Evolutionary conservation across 2,797 vertebrate genomes (phyloP).

Genomic region (Takifugu ocellatus): DNA sequence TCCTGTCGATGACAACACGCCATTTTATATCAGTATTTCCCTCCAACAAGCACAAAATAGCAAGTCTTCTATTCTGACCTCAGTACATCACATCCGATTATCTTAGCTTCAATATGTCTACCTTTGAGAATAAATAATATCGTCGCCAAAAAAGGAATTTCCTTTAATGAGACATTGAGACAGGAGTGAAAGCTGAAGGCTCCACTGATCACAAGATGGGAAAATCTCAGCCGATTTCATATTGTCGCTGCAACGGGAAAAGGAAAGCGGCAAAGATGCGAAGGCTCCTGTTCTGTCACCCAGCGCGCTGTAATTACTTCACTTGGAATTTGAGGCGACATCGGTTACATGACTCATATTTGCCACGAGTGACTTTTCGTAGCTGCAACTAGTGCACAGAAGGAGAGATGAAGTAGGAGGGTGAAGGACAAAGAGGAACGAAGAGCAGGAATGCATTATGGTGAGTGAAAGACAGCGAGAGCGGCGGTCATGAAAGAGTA

Average conservation of each 20-base stretch:
- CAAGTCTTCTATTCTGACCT: conserved; percentile 2
- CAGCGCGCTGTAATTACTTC: conserved; percentile 10
- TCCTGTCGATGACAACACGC: conserved; percentile 23
- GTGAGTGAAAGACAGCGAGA: conserved; percentile 33
- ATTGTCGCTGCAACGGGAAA: conserved; percentile 1
- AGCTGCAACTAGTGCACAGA: conserved; percentile 24
- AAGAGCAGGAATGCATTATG: conserved; percentile 17
- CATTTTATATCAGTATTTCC: neutral
- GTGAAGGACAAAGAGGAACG: conserved; percentile 1
- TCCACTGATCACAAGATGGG: no score
- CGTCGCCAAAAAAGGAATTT: neutral
- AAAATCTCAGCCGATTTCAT: neutral
- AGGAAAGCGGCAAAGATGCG: conserved; percentile 1
- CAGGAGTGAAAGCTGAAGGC: no score
- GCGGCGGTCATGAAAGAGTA: conserved; percentile 34
- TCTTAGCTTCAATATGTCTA: neutral
- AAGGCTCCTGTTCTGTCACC: neutral
- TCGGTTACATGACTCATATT: conserved; percentile 43
- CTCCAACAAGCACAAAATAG: neutral
- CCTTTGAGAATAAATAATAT: neutral
- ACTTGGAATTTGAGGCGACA: conserved; percentile 19
- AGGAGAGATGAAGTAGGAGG: conserved; percentile 4
- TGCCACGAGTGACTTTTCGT: conserved; percentile 49
- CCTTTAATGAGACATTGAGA: no score
- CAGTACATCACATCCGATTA: conserved; percentile 1